These are phyloP conservation scores for Sebastes jordani DNA, from an alignment of 2,797 vertebrate genomes.

Conservation along the genomic window DNA sequence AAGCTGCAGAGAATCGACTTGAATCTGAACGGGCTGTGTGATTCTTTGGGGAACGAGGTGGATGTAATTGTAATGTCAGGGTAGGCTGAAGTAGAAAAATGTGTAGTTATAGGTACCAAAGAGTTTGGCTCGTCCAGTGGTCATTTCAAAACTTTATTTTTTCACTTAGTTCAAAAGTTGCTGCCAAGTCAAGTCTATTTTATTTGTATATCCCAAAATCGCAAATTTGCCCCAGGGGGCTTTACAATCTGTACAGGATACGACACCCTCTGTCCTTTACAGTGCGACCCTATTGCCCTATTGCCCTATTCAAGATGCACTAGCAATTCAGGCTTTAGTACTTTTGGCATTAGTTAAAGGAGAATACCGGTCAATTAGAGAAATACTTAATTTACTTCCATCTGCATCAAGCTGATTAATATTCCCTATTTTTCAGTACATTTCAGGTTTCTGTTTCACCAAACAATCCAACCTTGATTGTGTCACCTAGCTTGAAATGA, in stretches of 20 bases:
- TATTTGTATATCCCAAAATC: too few relatives aligned
- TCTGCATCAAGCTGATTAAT: background rate
- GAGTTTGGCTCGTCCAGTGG: too few relatives aligned
- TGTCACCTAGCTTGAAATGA: background rate
- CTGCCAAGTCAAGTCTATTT: background rate
- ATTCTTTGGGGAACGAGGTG: fast-evolving
- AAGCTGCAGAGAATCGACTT: conserved; percentile 46
- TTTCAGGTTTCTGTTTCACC: background rate
- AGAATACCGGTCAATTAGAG: background rate
- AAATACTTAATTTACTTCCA: background rate
- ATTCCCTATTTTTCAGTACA: background rate
- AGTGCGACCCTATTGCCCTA: background rate
- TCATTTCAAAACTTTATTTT: background rate
- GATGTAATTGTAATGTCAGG: fast-evolving
- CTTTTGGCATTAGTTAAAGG: background rate
- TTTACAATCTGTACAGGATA: too few relatives aligned
- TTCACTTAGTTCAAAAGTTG: background rate
- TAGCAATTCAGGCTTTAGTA: background rate
- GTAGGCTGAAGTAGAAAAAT: background rate
- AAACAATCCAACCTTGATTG: background rate
- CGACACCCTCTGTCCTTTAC: too few relatives aligned
- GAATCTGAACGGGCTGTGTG: background rate
- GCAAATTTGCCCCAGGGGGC: too few relatives aligned
- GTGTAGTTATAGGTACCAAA: fast-evolving
- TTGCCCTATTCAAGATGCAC: background rate